Conservation (phyloP, 2,888 invertebrate species). For the Pandemis cinnamomeana region DNA sequence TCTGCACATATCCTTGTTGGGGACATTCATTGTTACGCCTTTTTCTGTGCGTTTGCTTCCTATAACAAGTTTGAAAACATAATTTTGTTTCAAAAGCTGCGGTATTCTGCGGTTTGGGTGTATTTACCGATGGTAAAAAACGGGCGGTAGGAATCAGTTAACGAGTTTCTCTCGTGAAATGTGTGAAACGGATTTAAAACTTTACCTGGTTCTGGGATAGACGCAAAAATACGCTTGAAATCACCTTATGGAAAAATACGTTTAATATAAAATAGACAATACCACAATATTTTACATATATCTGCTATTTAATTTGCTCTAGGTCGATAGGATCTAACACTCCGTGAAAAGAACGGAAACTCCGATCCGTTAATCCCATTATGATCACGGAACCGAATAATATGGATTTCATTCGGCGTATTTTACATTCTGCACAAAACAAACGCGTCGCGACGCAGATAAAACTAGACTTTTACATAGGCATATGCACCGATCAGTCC, state of each 20-base stretch:
- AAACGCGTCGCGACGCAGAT: neutral
- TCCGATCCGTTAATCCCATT: too few relatives aligned
- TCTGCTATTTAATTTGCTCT: too few relatives aligned
- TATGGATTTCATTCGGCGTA: too few relatives aligned
- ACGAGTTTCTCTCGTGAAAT: neutral
- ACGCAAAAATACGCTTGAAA: neutral
- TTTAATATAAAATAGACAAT: too few relatives aligned
- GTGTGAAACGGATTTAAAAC: neutral
- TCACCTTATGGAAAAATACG: too few relatives aligned
- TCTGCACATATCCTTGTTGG: neutral
- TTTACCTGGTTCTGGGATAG: too few relatives aligned
- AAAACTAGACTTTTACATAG: too few relatives aligned
- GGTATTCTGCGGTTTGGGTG: neutral
- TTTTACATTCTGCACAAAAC: too few relatives aligned
- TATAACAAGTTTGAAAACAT: neutral
- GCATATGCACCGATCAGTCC: too few relatives aligned
- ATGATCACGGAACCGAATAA: neutral
- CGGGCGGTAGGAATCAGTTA: neutral
- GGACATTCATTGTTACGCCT: neutral
- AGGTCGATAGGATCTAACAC: too few relatives aligned
- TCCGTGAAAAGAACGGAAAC: too few relatives aligned
- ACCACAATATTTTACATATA: too few relatives aligned
- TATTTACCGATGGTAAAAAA: neutral
- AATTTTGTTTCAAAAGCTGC: constrained; percentile 2
- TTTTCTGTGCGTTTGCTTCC: constrained; percentile 6